phyloP scores from a whole-genome alignment of 1,140 invertebrate genomes.

The Orchestia grillus region DNA sequence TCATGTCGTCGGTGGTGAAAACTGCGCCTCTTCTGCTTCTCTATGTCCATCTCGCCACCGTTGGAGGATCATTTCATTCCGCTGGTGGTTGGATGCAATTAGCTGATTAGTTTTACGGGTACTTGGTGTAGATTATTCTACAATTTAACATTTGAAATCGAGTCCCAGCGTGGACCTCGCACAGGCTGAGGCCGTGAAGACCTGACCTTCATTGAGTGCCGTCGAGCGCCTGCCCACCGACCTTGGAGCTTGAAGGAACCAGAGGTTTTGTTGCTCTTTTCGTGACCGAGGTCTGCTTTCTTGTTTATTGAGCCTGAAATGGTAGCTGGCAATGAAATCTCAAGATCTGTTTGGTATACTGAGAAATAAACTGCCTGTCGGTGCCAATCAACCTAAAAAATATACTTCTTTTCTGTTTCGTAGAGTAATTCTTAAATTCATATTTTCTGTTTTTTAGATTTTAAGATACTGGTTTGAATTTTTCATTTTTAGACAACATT shows the following conservation, averaged over 20 bases:
- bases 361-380: not conserved
- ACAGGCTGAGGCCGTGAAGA: not conserved
- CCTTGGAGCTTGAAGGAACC: not conserved
- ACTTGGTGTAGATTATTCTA: not conserved
- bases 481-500: not conserved
- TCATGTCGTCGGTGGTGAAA: not conserved
- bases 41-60: conserved; percentile 5
- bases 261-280: not conserved
- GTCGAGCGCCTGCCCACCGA: too few relatives aligned
- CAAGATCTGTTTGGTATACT: not conserved
- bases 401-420: not conserved
- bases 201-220: not conserved
- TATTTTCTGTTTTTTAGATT: not conserved
- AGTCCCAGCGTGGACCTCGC: not conserved
- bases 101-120: conserved; percentile 24
- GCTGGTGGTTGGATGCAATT: conserved; percentile 39
- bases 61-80: conserved; percentile 1
- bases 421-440: not conserved
- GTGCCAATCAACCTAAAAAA: not conserved
- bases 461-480: not conserved
- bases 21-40: not conserved
- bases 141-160: not conserved
- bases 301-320: not conserved
- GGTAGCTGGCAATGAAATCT: not conserved
- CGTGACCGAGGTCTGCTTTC: not conserved